phyloP scores from a whole-genome alignment of 2,797 vertebrate species.

The Hipposideros larvatus region DNA sequence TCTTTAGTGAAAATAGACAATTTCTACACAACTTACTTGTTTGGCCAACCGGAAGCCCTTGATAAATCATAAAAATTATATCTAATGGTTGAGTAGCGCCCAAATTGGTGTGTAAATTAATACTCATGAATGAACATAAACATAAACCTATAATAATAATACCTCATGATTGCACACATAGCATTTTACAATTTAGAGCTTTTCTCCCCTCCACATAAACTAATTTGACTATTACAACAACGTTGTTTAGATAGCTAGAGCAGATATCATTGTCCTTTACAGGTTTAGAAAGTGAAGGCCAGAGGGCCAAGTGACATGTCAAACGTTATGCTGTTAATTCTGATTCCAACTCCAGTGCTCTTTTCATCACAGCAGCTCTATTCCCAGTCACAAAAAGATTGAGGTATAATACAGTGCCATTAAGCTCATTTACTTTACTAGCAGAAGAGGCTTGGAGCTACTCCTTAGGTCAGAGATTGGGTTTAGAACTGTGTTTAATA shows the following conservation, averaged over 20 bases:
- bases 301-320: background rate
- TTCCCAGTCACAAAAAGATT: background rate
- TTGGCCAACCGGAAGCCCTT: background rate
- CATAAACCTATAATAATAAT: slow-evolving; percentile 21
- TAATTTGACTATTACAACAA: background rate
- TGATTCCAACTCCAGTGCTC: slow-evolving; percentile 20
- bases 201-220: background rate
- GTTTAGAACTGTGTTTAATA: slow-evolving; percentile 39
- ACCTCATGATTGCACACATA: background rate
- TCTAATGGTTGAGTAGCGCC: background rate
- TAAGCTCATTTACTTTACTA: slow-evolving; percentile 1
- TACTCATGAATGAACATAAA: background rate
- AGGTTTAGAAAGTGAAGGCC: slow-evolving; percentile 40
- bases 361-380: slow-evolving; percentile 3
- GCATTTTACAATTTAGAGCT: background rate
- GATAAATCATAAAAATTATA: slow-evolving; percentile 18
- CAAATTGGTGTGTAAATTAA: slow-evolving; percentile 37
- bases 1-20: slow-evolving; percentile 22
- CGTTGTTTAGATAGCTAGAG: background rate
- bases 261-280: background rate
- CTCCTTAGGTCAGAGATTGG: background rate
- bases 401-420: background rate
- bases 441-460: background rate
- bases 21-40: background rate
- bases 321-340: background rate